These are phyloP conservation scores for Nothocercus nigrocapillus DNA, from an alignment of 2,113 vertebrate genomes.

Conservation along the genomic window DNA sequence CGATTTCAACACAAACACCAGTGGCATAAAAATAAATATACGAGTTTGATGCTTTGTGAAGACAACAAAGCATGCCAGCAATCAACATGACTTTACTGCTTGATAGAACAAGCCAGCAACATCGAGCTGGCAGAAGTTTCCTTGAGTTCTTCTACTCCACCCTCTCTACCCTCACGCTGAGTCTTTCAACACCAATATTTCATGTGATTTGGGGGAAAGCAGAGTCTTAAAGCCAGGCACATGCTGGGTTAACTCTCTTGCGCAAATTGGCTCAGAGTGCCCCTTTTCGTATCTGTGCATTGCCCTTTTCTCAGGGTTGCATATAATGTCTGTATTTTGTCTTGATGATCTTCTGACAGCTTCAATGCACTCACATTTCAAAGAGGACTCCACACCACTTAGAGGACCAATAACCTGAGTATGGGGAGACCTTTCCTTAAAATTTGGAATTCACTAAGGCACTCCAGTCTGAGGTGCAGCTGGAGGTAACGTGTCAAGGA, in stretches of 20 bases:
- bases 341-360: not conserved
- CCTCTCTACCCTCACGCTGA: not conserved
- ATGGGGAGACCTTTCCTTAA: not conserved
- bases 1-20: slow-evolving; percentile 32
- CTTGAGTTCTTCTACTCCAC: not conserved
- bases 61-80: slow-evolving; percentile 7
- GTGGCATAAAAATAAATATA: not conserved
- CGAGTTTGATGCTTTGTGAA: slow-evolving; percentile 12
- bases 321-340: not conserved
- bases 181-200: not conserved
- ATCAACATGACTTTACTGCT: not conserved
- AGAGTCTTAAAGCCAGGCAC: not conserved
- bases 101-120: slow-evolving; percentile 9
- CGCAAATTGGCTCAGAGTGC: not conserved
- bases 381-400: not conserved
- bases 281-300: rapidly evolving
- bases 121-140: slow-evolving; percentile 37
- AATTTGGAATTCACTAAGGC: not conserved
- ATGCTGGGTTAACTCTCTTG: not conserved
- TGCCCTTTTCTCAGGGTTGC: not conserved
- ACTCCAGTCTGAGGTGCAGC: not conserved
- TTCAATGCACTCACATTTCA: not conserved
- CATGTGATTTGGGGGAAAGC: not conserved
- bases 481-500: not conserved
- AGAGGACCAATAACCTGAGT: not conserved